phyloP scores from a whole-genome alignment of 2,797 vertebrate species.

The Epinephelus malabaricus region DNA sequence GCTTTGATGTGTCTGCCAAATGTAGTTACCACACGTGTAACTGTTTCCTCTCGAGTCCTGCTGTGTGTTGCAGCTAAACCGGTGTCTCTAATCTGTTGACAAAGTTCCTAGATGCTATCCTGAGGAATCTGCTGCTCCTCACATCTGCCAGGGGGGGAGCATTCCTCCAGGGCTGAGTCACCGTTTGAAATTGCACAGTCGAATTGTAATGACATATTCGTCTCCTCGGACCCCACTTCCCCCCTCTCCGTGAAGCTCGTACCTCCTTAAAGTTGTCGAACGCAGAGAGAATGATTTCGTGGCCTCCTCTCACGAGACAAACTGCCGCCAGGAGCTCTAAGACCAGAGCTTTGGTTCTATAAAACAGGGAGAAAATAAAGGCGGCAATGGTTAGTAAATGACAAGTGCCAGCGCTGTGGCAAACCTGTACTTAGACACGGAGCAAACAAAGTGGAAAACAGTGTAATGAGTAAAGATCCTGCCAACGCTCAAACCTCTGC shows the following conservation, averaged over 20 bases:
- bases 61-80: slow-evolving; percentile 36
- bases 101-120: slow-evolving; percentile 52
- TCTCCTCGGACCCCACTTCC: slow-evolving; percentile 32
- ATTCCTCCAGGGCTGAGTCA: slow-evolving; percentile 70
- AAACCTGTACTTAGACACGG: slow-evolving; percentile 40
- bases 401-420: slow-evolving; percentile 11
- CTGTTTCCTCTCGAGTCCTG: slow-evolving; percentile 47
- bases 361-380: slow-evolving; percentile 52
- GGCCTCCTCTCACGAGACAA: slow-evolving; percentile 97
- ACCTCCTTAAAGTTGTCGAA: slow-evolving; percentile 99
- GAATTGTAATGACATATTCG: slow-evolving; percentile 60
- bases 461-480: slow-evolving; percentile 13
- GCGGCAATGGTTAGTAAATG: slow-evolving; percentile 47
- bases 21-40: slow-evolving; percentile 37
- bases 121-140: slow-evolving; percentile 48
- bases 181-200: slow-evolving; percentile 56
- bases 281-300: slow-evolving; percentile 97
- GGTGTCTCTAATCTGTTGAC: slow-evolving; percentile 59
- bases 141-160: slow-evolving; percentile 31
- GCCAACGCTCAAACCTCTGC: neutral
- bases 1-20: slow-evolving; percentile 61
- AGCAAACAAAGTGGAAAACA: slow-evolving; percentile 21
- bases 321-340: slow-evolving; percentile 96
- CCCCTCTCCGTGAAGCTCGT: slow-evolving; percentile 39
- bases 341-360: slow-evolving; percentile 97